phyloP scores from a whole-genome alignment of 2,113 vertebrate species.

The Megaceryle maxima region DNA sequence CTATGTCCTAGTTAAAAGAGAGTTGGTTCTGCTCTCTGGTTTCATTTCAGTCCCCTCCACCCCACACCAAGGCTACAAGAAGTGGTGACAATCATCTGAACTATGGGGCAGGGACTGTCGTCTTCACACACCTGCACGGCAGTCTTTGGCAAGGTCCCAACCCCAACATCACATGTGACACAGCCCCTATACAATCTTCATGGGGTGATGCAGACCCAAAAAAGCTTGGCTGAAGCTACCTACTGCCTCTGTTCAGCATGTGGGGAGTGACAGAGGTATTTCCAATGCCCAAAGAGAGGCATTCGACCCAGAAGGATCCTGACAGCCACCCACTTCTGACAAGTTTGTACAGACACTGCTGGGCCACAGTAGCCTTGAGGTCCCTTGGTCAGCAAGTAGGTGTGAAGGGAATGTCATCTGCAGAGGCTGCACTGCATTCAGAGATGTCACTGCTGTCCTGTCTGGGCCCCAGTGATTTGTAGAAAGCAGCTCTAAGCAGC shows the following conservation, averaged over 20 bases:
- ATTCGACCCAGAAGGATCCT: background rate
- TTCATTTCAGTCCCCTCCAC: background rate
- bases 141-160: background rate
- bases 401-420: background rate
- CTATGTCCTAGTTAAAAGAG: background rate
- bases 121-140: background rate
- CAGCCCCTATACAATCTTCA: background rate
- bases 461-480: rapidly evolving
- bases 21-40: background rate
- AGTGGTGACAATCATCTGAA: background rate
- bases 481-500: background rate
- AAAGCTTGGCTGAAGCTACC: background rate
- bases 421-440: background rate
- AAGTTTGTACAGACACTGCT: background rate
- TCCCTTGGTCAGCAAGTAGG: background rate
- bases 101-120: background rate
- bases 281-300: background rate
- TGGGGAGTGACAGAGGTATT: background rate
- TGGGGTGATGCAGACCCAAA: background rate
- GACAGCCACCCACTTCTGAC: background rate
- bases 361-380: background rate
- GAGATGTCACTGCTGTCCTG: background rate
- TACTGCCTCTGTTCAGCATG: background rate
- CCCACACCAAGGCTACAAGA: background rate
- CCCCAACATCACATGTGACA: background rate